phyloP scores from a whole-genome alignment of 30 jellyfish, hydroid and myxozoan genomes.

The Haliclystus octoradiatus region DNA sequence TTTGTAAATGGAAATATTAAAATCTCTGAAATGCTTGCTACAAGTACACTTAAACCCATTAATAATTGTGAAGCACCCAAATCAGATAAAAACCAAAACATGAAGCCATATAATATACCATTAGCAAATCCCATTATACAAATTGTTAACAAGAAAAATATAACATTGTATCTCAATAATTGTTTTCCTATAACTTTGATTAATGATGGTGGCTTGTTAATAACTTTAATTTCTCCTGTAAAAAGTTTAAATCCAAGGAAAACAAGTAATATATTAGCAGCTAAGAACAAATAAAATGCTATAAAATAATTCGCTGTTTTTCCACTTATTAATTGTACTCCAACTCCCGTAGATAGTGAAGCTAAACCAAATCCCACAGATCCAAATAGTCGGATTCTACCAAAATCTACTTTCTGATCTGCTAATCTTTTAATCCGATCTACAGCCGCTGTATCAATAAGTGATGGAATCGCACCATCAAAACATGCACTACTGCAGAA shows the following conservation, averaged over 20 bases:
- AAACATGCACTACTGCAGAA: constrained; percentile 16
- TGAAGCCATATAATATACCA: constrained; percentile 47
- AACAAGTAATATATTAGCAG: constrained; percentile 6
- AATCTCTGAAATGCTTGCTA: constrained; percentile 52
- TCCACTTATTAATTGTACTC: constrained; percentile 16
- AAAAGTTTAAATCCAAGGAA: neutral
- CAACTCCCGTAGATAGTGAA: constrained; percentile 57
- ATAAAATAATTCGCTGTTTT: constrained; percentile 22
- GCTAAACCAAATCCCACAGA: constrained; percentile 71
- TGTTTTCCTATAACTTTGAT: neutral
- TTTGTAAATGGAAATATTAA: constrained; percentile 47
- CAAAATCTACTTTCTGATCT: constrained; percentile 29
- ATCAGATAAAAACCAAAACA: constrained; percentile 41
- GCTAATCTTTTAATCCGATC: constrained; percentile 5
- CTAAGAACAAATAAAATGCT: constrained; percentile 40
- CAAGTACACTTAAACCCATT: constrained; percentile 62
- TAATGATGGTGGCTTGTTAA: neutral
- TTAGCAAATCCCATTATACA: constrained; percentile 47
- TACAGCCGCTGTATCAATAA: constrained; percentile 33
- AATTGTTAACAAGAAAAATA: constrained; percentile 38
- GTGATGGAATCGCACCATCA: constrained; percentile 57
- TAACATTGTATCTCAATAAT: constrained; percentile 34
- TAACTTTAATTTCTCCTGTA: neutral
- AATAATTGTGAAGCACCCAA: constrained; percentile 49
- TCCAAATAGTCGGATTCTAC: constrained; percentile 58